Percentiles rank a stretch among this genome's conserved stretches.
These are phyloP conservation scores for Beris morrisii DNA, from an alignment of 2,888 invertebrate genomes.

Conservation along the genomic window DNA sequence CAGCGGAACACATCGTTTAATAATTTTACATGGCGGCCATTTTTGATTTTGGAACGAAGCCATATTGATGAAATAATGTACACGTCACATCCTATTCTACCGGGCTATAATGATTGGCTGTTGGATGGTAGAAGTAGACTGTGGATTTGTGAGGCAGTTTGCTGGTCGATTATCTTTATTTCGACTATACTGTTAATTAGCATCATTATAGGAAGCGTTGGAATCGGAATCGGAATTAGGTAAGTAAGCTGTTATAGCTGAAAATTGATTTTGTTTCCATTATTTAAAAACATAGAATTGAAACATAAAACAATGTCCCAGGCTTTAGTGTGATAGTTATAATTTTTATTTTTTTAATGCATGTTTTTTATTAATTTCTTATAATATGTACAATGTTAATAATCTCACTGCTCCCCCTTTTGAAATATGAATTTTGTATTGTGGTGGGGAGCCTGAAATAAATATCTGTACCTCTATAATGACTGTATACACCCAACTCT, in stretches of 20 bases:
- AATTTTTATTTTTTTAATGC: no score
- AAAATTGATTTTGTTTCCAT: no score
- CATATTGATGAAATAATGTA: slow-evolving; percentile 47
- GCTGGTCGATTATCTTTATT: slow-evolving; percentile 53
- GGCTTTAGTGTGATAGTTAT: no score
- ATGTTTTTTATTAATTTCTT: no score
- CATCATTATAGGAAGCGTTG: slow-evolving; percentile 51
- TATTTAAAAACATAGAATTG: no score
- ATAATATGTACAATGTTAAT: no score
- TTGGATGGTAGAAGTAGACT: slow-evolving; percentile 49
- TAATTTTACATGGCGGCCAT: slow-evolving; percentile 52
- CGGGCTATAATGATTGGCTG: slow-evolving; percentile 55
- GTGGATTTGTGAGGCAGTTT: slow-evolving; percentile 53
- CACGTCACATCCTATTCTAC: slow-evolving; percentile 53
- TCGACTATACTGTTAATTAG: slow-evolving; percentile 49
- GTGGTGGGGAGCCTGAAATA: no score
- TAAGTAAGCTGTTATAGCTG: slow-evolving; percentile 41
- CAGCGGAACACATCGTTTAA: slow-evolving; percentile 26
- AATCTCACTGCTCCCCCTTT: no score
- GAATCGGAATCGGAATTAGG: slow-evolving; percentile 54
- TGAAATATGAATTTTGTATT: no score
- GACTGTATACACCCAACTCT: no score
- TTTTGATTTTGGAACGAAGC: slow-evolving; percentile 54
- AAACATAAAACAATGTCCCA: no score
- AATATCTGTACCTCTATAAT: no score